Evolutionary conservation across 2,113 vertebrate species (phyloP).

Genomic region (Nyctibius bracteatus): DNA sequence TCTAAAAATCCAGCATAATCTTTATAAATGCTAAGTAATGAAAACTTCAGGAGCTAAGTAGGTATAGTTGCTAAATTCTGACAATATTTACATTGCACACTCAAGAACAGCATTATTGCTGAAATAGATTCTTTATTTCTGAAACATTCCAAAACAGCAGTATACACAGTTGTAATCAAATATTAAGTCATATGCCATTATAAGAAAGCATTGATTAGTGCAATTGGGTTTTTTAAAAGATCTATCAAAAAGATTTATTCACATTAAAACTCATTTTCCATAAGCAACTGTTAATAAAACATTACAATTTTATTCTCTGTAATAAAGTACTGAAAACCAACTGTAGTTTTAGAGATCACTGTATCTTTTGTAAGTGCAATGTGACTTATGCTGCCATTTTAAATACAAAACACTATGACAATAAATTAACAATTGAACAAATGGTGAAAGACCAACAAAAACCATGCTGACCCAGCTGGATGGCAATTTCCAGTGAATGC

Average conservation of each 20-base stretch:
- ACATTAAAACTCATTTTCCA: slow-evolving; percentile 79
- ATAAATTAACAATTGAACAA: slow-evolving; percentile 77
- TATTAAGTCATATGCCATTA: slow-evolving; percentile 74
- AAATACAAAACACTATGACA: slow-evolving; percentile 71
- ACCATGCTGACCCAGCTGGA: slow-evolving; percentile 56
- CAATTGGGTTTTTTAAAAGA: slow-evolving; percentile 82
- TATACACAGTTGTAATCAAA: slow-evolving; percentile 79
- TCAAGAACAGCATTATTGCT: slow-evolving; percentile 67
- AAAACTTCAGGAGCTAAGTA: background rate
- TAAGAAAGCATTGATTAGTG: slow-evolving; percentile 86
- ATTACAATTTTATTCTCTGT: slow-evolving; percentile 73
- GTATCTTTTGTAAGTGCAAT: slow-evolving; percentile 69
- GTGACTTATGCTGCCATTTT: slow-evolving; percentile 57
- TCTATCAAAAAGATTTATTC: slow-evolving; percentile 84
- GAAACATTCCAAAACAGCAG: slow-evolving; percentile 83
- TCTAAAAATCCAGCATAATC: background rate
- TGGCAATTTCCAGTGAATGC: slow-evolving; percentile 61
- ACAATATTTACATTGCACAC: background rate
- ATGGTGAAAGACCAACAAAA: slow-evolving; percentile 58
- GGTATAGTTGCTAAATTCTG: background rate
- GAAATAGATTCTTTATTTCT: slow-evolving; percentile 86
- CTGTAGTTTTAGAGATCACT: slow-evolving; percentile 63
- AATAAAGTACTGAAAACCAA: slow-evolving; percentile 76
- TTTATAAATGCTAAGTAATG: background rate
- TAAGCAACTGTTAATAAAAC: slow-evolving; percentile 81